phyloP scores from a whole-genome alignment of 37 sponge, comb jelly and placozoan species.

The Beroe ovata region DNA sequence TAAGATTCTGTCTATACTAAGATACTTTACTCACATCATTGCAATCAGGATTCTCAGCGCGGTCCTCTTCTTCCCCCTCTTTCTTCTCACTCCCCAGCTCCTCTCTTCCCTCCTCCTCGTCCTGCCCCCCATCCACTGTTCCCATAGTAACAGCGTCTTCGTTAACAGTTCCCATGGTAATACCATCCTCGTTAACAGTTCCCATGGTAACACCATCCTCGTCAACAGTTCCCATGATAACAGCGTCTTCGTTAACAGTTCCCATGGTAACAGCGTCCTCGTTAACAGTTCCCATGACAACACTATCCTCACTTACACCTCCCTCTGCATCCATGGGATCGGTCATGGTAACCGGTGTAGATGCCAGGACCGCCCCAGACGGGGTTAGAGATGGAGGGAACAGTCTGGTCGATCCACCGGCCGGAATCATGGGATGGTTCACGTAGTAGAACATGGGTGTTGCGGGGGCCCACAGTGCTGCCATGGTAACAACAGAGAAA shows the following conservation, averaged over 20 bases:
- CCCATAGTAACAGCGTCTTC: no score
- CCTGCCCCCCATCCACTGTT: no score
- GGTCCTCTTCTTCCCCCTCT: background rate
- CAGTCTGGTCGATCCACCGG: background rate
- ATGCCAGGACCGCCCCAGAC: background rate
- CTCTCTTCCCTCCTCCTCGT: slow-evolving; percentile 1
- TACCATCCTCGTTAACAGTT: no score
- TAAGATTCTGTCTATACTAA: no score
- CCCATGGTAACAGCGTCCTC: no score
- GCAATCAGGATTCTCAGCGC: background rate
- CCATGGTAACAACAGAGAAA: background rate
- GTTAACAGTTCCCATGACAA: no score
- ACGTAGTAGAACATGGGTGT: slow-evolving; percentile 53
- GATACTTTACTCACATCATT: no score
- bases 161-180: no score
- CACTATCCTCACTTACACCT: background rate
- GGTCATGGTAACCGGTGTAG: background rate
- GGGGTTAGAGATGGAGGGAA: background rate
- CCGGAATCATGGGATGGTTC: background rate
- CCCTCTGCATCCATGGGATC: slow-evolving; percentile 12
- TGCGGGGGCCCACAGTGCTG: slow-evolving; percentile 27
- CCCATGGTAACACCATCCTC: no score
- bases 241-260: no score
- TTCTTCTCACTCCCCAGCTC: background rate
- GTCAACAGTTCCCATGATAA: no score